phyloP scores from a whole-genome alignment of 2,113 vertebrate genomes.

The Epinephelus lanceolatus region DNA sequence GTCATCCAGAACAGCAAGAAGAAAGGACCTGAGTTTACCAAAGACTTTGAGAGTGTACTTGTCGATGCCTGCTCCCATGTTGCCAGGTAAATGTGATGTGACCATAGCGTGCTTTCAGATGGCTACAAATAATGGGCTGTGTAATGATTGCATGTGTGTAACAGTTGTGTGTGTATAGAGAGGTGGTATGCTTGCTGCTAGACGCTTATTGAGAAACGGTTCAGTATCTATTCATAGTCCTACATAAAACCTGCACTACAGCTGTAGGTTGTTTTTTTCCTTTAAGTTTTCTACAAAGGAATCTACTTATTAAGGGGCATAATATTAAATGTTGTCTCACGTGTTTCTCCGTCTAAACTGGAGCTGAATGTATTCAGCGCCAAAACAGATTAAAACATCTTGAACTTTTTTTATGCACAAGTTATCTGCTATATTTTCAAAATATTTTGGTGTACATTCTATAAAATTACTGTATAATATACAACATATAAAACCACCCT shows the following conservation, averaged over 20 bases:
- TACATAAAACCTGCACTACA: background rate
- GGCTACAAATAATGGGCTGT: background rate
- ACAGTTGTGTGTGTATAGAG: background rate
- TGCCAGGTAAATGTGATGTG: conserved; percentile 87
- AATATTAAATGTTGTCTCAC: background rate
- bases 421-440: background rate
- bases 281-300: background rate
- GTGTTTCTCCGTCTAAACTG: background rate
- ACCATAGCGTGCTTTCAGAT: background rate
- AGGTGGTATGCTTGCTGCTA: background rate
- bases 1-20: conserved; percentile 99
- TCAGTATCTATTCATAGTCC: background rate
- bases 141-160: background rate
- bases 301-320: background rate
- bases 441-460: too few species aligned
- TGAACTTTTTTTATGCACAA: too few species aligned
- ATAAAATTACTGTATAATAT: too few species aligned
- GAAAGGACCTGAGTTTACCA: conserved; percentile 97
- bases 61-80: conserved; percentile 98
- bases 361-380: background rate
- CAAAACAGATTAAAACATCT: too few species aligned
- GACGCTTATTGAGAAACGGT: background rate
- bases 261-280: background rate
- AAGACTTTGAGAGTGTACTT: conserved; percentile 96
- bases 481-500: too few species aligned